Percentiles rank a stretch among this genome's conserved stretches.
phyloP scores from a whole-genome alignment of 2,113 vertebrate species.

The Sebastes fasciatus region DNA sequence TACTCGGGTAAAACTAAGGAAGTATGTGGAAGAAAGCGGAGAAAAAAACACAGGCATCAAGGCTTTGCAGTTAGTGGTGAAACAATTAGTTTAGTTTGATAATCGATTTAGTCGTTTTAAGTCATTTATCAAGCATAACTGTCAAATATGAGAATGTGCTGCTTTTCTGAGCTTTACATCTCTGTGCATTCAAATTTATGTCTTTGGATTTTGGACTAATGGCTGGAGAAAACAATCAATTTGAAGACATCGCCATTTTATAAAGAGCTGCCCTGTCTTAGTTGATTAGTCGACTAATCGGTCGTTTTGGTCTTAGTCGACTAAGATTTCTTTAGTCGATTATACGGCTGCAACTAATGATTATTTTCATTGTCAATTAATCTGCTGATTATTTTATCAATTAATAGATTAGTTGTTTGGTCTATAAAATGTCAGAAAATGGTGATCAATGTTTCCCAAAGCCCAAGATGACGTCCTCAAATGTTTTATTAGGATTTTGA shows the following conservation, averaged over 20 bases:
- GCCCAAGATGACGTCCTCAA: too few relatives aligned
- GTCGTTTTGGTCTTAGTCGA: too few relatives aligned
- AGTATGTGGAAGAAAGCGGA: conserved; percentile 8
- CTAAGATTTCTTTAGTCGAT: too few relatives aligned
- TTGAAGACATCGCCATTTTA: background rate
- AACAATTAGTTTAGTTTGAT: background rate
- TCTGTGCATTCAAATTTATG: background rate
- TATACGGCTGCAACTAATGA: too few relatives aligned
- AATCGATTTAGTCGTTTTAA: background rate
- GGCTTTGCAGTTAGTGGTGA: background rate
- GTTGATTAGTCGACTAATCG: too few relatives aligned
- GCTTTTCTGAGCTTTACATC: background rate
- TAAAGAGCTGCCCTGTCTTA: too few relatives aligned
- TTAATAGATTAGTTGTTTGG: too few relatives aligned
- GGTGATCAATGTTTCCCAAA: too few relatives aligned
- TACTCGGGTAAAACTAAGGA: conserved; percentile 33
- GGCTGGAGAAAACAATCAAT: background rate
- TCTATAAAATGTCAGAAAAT: too few relatives aligned
- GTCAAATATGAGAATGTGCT: background rate
- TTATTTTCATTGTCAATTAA: too few relatives aligned
- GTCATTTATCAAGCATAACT: background rate
- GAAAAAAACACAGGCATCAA: background rate
- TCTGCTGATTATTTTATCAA: too few relatives aligned
- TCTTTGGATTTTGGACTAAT: background rate
- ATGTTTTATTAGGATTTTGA: too few relatives aligned